These are phyloP conservation scores for Crax fasciolata DNA, from an alignment of 2,797 vertebrate genomes.

Conservation along the genomic window DNA sequence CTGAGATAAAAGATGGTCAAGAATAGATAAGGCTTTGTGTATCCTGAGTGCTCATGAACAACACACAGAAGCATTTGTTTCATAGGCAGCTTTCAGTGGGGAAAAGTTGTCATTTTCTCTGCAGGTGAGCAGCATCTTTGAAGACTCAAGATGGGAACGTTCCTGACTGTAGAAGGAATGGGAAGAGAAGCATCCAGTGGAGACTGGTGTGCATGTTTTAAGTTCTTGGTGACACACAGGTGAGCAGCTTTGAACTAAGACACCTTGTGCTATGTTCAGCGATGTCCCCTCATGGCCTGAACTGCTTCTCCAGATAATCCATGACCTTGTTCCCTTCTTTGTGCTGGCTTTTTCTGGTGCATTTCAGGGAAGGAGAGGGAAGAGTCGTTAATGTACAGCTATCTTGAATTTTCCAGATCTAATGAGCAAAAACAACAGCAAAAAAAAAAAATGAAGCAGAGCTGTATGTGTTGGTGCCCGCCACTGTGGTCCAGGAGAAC, in stretches of 20 bases:
- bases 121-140: not conserved
- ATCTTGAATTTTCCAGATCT: not conserved
- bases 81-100: not conserved
- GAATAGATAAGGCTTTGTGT: not conserved
- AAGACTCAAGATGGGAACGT: not conserved
- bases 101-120: not conserved
- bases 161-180: not conserved
- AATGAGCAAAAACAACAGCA: not conserved
- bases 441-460: not conserved
- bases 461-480: not conserved
- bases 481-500: not conserved
- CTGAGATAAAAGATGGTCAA: not conserved
- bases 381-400: not conserved
- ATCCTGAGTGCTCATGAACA: not conserved
- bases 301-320: not conserved
- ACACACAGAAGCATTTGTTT: not conserved
- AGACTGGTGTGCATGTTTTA: not conserved
- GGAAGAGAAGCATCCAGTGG: not conserved
- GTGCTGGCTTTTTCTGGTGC: not conserved
- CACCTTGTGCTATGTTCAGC: not conserved
- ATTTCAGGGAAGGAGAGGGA: not conserved
- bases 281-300: not conserved
- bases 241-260: conserved; percentile 11
- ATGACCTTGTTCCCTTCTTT: not conserved
- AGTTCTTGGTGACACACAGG: conserved; percentile 3